Evolutionary conservation across 64 coral and sea anemone genomes (phyloP), one percentile per base, ranked within the genome.

Genomic region (Porites australiensis): DNA sequence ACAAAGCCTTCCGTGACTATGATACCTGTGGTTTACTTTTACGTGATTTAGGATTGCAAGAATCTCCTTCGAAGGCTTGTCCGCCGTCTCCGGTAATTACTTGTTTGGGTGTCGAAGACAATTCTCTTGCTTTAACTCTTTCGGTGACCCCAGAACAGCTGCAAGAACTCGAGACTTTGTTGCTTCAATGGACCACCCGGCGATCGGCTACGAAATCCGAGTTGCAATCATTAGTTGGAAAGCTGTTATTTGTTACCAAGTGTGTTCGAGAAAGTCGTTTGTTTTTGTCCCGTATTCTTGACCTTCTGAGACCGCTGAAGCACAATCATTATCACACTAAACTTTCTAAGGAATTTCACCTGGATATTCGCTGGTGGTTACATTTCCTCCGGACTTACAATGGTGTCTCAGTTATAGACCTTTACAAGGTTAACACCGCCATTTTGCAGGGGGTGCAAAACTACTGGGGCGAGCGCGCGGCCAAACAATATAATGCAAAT

Each of bases 21-120:
- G 53, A 55, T 7, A 5, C 5, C 53, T 55, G 53, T 64, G 61
- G 13, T 64, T 13, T 0, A 4, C 61, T 64, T 14, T 15, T 64
- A 15, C 11, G 4, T 12, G 2, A 64, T 4, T 15, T 88, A 12
- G 86, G 86, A 21, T 3, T 75, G 16, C 16, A 57, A 18, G 51
- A 88, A 19, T 88, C 86, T 14, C 5, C 13, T 6, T 9, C 5
- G 10, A 79, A 79, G 18, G 76, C 76, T n/a, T 49, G 45, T 14
- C 50, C 76, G 13, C 76, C 76, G 3, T 5, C 76, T n/a, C 7
- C 12, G 49, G 12, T 16, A 8, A 3, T 44, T 2, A 83, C 79
- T 16, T 83, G 79, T 83, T 64, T 83, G 44, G 79, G 58, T 6
- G 79, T 82, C 15, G 16, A 82, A n/a, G 13, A 63, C 37, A 37